phyloP scores from a whole-genome alignment of 2,113 vertebrate genomes.

The Hylia prasina region DNA sequence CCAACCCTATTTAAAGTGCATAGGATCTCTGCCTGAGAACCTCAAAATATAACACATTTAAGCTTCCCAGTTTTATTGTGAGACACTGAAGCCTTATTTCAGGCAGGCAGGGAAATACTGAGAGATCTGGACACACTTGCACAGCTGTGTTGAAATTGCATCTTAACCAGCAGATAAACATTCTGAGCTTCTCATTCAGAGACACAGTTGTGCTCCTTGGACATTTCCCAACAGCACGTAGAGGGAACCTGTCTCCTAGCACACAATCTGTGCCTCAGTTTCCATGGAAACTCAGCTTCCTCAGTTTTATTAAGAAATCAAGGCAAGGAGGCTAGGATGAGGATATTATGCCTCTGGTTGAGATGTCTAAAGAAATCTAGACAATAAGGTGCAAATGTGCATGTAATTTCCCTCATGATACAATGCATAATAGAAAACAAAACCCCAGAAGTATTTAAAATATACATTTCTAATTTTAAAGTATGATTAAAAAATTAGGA shows the following conservation, averaged over 20 bases:
- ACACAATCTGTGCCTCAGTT: slow-evolving; percentile 55
- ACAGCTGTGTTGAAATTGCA: slow-evolving; percentile 37
- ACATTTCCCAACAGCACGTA: not conserved
- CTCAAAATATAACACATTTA: slow-evolving; percentile 1
- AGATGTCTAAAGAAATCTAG: not conserved
- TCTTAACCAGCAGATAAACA: slow-evolving; percentile 39
- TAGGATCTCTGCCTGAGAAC: not conserved
- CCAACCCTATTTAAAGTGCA: not conserved
- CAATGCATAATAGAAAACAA: not conserved
- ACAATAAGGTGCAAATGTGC: not conserved
- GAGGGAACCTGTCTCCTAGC: slow-evolving; percentile 15
- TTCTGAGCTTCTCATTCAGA: not conserved
- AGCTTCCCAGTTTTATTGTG: not conserved
- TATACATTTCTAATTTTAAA: not conserved
- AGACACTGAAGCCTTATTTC: not conserved
- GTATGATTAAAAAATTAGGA: not conserved
- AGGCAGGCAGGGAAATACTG: not conserved
- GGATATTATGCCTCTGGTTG: not conserved
- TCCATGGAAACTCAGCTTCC: slow-evolving; percentile 46
- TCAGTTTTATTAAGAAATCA: not conserved
- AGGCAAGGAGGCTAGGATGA: not conserved
- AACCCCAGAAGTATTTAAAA: not conserved
- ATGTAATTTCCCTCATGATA: not conserved
- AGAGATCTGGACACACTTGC: not conserved
- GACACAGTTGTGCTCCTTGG: slow-evolving; percentile 26